Evolutionary conservation across 1,140 invertebrate genomes (phyloP).

Genomic region (Sinella curviseta): DNA sequence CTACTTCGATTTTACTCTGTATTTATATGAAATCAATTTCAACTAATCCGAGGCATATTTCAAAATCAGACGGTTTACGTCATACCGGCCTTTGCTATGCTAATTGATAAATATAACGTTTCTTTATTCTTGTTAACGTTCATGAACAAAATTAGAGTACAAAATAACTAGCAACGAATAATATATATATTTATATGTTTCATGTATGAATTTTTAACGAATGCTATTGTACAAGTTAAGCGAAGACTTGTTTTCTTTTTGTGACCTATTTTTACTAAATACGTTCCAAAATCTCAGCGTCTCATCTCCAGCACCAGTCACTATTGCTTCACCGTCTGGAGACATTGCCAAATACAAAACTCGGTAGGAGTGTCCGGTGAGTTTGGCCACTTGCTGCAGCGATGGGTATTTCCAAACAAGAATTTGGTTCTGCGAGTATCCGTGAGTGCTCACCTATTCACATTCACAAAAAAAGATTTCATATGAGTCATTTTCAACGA

Average conservation of each 20-base stretch:
- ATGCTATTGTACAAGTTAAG: constrained; percentile 93
- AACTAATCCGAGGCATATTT: too few species aligned
- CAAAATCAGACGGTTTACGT: too few species aligned
- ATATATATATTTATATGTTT: not conserved
- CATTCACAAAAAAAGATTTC: not conserved
- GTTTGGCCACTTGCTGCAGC: constrained; percentile 93
- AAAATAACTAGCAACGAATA: not conserved
- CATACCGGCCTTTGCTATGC: too few species aligned
- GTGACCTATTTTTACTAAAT: constrained; percentile 93
- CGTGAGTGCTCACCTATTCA: constrained; percentile 85
- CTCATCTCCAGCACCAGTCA: constrained; percentile 98
- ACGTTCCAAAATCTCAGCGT: constrained; percentile 99
- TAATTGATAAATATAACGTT: not conserved
- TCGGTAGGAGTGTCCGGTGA: constrained; percentile 96
- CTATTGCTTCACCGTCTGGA: constrained; percentile 98
- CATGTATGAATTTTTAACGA: constrained; percentile 57
- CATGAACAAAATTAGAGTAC: not conserved
- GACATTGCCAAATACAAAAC: constrained; percentile 97
- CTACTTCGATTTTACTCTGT: too few species aligned
- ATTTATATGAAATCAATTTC: too few species aligned
- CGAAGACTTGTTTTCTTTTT: constrained; percentile 92
- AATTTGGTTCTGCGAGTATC: constrained; percentile 99
- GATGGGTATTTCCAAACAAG: constrained; percentile 99
- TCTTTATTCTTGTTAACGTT: not conserved
- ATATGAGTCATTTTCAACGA: not conserved